Base-by-base conservation (phyloP, 2,113 vertebrate genomes). In the Rhadina sibilatrix region DNA sequence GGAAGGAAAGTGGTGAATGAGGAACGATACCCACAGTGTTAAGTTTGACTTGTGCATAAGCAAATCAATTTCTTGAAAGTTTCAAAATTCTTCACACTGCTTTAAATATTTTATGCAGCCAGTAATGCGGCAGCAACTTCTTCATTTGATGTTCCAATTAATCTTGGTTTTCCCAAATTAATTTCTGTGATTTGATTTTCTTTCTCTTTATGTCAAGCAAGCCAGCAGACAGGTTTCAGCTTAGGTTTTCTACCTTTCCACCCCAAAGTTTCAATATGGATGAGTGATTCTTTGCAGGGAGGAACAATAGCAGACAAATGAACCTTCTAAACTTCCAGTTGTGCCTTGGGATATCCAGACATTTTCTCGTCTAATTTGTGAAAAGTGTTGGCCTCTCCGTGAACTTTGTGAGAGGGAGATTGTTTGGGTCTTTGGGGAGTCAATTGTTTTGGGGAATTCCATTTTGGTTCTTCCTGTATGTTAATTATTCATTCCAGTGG, bases 41-140 rank as follows among this genome's bases (percentile, higher is more conserved):
- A 59, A 61, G 15, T 85, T 47, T 79, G 78, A 85, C 28, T 84
- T 86, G 9, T 77, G 14, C 57, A 50, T 92, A 82, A 90, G 46
- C 40, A 84, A 92, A 92, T 88, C 74, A 83, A 4, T 66, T 42
- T 63, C 35, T 85, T 81, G 31, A 71, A 90, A 83, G n/a, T 72
- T 84, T 30, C 19, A 15, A 44, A 75, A n/a, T 74, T 86, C 68
- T 90, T 94, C 52, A 69, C 27, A 19, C 31, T 69, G 33, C 20
- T 70, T 60, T 77, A 61, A 92, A 74, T 87, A 57, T 49, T 89
- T 91, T 63, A 71, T 71, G 35, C 28, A 88, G 28, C 31, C 21
- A 18, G 37, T 72, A 92, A 65, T 61, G 20, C 56, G 61, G 23
- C 15, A 61, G 25, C 23, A 80, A 9, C 35, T n/a, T 89, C n/a